Evolutionary conservation across 2,113 vertebrate genomes (phyloP), one percentile per base, ranked within the genome.

Genomic region (Bucco capensis): DNA sequence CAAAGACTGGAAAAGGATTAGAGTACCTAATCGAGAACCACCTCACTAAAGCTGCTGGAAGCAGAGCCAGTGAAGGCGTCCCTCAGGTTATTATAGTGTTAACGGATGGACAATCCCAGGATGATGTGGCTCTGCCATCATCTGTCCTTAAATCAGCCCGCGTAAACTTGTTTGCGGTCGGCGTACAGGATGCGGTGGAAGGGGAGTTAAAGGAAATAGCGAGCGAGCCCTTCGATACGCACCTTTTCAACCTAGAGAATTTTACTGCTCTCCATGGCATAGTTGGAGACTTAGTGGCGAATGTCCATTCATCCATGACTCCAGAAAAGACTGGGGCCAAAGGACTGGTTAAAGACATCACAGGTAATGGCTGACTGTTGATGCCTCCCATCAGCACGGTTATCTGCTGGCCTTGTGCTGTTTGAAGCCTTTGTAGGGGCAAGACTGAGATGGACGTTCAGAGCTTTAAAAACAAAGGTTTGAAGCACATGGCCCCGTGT

Each of bases 191-290:
- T 33, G 97, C 98, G 6, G 97, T 98, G 84, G 97, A 98, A 96
- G 97, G 92, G 80, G 95, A 98, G 38, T 93, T 99, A 61, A 98
- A 96, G 96, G 98, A 98, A 96, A 98, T 98, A 96, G 98, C 97
- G 7, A 98, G 98, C n/a, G 89, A 95, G 57, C 98, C 98, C 12
- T 94, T 97, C 67, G 86, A 97, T 85, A 91, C 12, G 80, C 98
- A 98, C 65, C 86, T 98, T 79, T 98, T 98, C 97, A 98, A 96
- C 97, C 97, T 99, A 98, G 98, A 98, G 94, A 98, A 98, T 95
- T 97, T 98, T 86, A 97, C 97, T 14, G 76, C 97, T 49, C 98
- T 99, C 86, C 96, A 96, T 23, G 97, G 92, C 95, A 96, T 98
- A 96, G 98, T 98, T 76, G 98, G 98, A 93, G 98, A 97, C 89